Evolutionary conservation across 2,113 vertebrate genomes (phyloP).

Genomic region (Actenoides lindsayi): DNA sequence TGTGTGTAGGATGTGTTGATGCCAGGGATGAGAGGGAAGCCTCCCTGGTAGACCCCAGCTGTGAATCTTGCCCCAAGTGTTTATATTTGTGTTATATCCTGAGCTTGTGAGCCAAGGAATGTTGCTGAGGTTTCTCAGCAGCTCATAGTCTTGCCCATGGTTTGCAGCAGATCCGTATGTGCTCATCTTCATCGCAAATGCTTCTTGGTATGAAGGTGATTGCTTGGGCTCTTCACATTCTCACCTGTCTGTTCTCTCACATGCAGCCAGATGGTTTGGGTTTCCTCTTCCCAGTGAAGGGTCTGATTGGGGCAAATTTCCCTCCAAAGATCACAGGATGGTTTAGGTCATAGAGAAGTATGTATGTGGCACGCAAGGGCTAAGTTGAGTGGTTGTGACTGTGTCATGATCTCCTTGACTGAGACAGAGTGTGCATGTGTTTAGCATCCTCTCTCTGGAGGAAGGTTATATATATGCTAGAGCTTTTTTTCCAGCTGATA

Average conservation of each 20-base stretch:
- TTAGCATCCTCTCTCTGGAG: not conserved
- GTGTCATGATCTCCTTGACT: not conserved
- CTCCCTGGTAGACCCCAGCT: not conserved
- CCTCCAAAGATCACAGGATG: rapidly evolving
- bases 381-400: not conserved
- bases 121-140: not conserved
- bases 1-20: not conserved
- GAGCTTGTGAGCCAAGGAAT: not conserved
- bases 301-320: not conserved
- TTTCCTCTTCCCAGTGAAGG: not conserved
- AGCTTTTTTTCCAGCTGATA: not conserved
- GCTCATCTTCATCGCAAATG: not conserved
- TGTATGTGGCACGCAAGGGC: rapidly evolving
- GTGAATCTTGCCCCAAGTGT: not conserved
- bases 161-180: not conserved
- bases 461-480: rapidly evolving
- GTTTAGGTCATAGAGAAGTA: not conserved
- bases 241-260: not conserved
- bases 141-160: not conserved
- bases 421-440: not conserved
- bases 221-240: not conserved
- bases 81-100: not conserved
- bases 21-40: not conserved
- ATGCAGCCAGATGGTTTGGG: not conserved
- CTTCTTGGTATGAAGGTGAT: not conserved